Evolutionary conservation across 2,113 vertebrate species (phyloP).

Genomic region (Neodon shergylaensis): DNA sequence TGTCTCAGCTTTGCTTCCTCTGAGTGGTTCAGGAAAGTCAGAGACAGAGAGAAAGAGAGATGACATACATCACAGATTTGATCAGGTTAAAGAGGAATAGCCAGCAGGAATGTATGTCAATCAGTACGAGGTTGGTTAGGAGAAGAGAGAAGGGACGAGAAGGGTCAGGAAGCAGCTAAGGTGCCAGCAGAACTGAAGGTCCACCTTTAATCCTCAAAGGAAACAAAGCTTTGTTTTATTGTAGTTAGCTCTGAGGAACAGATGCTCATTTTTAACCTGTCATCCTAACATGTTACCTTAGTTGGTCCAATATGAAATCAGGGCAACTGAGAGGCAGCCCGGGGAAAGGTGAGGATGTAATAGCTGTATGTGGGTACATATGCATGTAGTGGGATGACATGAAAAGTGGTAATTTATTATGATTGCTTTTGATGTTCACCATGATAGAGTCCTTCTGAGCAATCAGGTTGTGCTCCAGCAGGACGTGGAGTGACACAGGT

Average conservation of each 20-base stretch:
- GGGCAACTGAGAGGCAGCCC: neutral
- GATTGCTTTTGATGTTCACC: constrained; percentile 8
- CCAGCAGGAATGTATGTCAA: neutral
- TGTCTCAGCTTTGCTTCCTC: neutral
- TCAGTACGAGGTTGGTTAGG: neutral
- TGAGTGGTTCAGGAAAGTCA: constrained; percentile 50
- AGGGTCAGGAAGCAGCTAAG: neutral
- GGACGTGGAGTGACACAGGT: constrained; percentile 53
- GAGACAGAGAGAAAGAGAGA: constrained; percentile 39
- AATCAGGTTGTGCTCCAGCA: constrained; percentile 37
- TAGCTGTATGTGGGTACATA: neutral
- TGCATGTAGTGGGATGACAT: neutral
- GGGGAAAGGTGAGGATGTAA: neutral
- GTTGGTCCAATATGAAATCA: constrained; percentile 32
- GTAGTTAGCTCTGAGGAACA: neutral
- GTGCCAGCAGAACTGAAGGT: neutral
- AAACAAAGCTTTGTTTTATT: constrained; percentile 44
- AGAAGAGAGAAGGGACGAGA: neutral
- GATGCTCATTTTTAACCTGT: constrained; percentile 22
- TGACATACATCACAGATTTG: neutral
- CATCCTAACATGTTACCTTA: constrained; percentile 19
- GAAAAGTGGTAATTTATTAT: constrained; percentile 49
- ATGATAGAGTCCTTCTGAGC: constrained; percentile 59
- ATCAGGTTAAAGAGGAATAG: constrained; percentile 55
- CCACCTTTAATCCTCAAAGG: neutral